phyloP scores from a whole-genome alignment of 2,113 vertebrate genomes.

The Monopterus albus region DNA sequence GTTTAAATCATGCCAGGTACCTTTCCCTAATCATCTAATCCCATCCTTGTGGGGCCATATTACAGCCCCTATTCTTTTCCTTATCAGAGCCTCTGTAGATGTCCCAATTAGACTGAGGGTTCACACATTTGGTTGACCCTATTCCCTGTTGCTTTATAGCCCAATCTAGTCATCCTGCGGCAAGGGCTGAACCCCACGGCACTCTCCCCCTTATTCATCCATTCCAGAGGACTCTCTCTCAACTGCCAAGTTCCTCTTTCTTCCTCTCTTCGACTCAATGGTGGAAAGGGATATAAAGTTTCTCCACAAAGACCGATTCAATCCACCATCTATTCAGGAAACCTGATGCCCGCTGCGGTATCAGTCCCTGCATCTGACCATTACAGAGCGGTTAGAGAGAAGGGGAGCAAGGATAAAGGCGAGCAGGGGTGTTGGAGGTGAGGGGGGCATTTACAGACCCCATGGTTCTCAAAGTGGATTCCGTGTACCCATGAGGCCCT shows the following conservation, averaged over 20 bases:
- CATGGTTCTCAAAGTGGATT: constrained; percentile 49
- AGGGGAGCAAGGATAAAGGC: constrained; percentile 54
- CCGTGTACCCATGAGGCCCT: constrained; percentile 34
- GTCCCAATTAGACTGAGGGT: constrained; percentile 68
- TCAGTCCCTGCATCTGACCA: constrained; percentile 87
- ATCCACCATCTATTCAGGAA: constrained; percentile 87
- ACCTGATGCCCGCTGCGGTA: constrained; percentile 89
- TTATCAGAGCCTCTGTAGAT: constrained; percentile 50
- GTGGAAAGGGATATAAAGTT: constrained; percentile 92
- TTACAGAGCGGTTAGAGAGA: constrained; percentile 74
- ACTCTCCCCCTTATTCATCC: constrained; percentile 69
- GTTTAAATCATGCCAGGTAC: too few species aligned
- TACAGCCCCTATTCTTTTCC: constrained; percentile 63
- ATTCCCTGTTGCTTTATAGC: constrained; percentile 73
- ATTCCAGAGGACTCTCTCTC: constrained; percentile 76
- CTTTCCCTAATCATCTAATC: neutral
- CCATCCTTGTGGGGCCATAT: constrained; percentile 43
- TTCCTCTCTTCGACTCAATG: constrained; percentile 84
- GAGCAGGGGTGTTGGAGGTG: constrained; percentile 20
- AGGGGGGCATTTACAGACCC: constrained; percentile 35
- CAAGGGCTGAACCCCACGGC: constrained; percentile 62
- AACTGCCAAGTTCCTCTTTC: constrained; percentile 80
- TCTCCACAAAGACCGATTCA: constrained; percentile 94
- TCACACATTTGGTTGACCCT: constrained; percentile 64
- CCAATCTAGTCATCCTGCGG: constrained; percentile 50